Evolutionary conservation across 2,113 vertebrate species (phyloP).

Genomic region (Xiphias gladius): DNA sequence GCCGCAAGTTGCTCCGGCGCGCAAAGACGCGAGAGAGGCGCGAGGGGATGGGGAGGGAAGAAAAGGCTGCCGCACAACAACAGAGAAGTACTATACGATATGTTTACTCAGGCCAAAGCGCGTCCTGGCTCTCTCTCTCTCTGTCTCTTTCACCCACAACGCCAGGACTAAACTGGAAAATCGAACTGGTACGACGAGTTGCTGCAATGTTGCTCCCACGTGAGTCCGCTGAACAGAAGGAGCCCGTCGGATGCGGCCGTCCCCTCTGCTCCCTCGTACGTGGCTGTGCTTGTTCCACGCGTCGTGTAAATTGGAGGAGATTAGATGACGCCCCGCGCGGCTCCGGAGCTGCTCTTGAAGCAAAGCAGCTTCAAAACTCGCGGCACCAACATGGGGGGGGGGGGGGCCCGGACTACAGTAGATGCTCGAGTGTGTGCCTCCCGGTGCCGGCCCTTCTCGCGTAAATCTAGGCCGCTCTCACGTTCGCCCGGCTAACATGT

Average conservation of each 20-base stretch:
- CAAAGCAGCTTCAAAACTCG: no score
- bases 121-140: neutral
- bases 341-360: no score
- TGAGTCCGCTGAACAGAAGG: neutral
- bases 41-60: neutral
- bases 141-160: neutral
- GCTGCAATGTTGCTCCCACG: slow-evolving; percentile 8
- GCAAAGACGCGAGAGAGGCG: neutral
- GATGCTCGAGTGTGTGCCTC: neutral
- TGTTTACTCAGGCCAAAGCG: neutral
- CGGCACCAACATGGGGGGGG: no score
- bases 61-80: no score
- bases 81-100: no score
- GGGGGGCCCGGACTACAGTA: no score
- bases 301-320: slow-evolving; percentile 5
- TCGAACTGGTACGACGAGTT: neutral
- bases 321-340: no score
- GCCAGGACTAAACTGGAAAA: neutral
- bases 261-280: neutral
- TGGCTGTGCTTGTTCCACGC: neutral
- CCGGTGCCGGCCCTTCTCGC: neutral
- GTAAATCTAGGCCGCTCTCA: neutral
- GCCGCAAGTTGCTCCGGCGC: slow-evolving; percentile 31
- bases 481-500: neutral
- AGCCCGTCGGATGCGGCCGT: neutral